Conservation (phyloP, 2,888 invertebrate species). For the Galeopsomyia nigrocyanea region DNA sequence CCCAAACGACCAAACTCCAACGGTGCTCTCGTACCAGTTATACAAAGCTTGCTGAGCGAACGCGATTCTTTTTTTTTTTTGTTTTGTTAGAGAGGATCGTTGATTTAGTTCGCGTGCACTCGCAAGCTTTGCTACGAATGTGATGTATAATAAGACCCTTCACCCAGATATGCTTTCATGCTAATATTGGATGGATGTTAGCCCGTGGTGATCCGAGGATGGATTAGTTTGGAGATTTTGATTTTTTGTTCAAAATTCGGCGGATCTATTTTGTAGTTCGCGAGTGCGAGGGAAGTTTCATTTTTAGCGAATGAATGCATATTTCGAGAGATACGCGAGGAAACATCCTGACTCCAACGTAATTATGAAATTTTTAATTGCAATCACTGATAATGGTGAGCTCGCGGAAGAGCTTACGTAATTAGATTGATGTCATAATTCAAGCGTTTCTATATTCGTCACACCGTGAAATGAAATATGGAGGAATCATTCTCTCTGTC, state of each 20-base stretch:
- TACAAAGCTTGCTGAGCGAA: neutral
- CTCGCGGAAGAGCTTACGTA: neutral
- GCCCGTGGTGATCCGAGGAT: neutral
- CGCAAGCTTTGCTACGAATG: neutral
- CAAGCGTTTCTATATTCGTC: neutral
- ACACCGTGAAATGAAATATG: constrained; percentile 1
- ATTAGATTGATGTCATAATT: constrained; percentile 14
- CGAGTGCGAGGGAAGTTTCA: neutral
- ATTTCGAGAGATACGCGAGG: constrained; percentile 4
- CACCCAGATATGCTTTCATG: constrained; percentile 9
- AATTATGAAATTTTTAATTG: constrained; percentile 17
- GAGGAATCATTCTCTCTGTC: neutral
- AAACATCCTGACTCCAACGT: neutral
- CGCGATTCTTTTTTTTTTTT: neutral
- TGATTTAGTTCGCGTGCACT: neutral
- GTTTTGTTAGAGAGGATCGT: neutral
- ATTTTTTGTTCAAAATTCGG: neutral
- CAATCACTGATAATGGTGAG: constrained; percentile 8
- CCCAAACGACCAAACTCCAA: constrained; percentile 58
- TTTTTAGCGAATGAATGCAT: constrained; percentile 2
- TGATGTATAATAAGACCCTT: constrained; percentile 6
- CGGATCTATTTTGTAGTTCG: neutral
- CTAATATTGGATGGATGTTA: neutral
- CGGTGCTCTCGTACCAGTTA: constrained; percentile 6
- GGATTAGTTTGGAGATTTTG: neutral